Conservation (phyloP, 1,140 invertebrate genomes). For the Aplysia californica region DNA sequence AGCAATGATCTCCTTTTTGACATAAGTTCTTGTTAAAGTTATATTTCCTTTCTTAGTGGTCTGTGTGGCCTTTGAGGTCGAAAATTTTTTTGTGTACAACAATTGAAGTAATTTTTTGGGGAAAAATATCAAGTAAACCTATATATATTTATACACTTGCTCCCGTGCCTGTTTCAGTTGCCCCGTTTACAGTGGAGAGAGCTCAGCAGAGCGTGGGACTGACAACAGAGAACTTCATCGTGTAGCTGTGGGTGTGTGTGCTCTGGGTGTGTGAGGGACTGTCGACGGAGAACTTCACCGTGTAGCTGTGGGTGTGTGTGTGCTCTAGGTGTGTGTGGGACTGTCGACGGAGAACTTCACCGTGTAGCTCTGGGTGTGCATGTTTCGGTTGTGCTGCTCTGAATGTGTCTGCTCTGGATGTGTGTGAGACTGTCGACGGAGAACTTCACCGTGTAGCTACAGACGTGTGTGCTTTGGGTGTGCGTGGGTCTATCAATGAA, state of each 20-base stretch:
- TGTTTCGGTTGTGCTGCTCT: too few species aligned
- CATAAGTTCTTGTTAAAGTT: too few species aligned
- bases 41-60: too few species aligned
- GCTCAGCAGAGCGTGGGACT: slow-evolving; percentile 26
- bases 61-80: neutral
- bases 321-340: slow-evolving; percentile 17
- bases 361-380: neutral
- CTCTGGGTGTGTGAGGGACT: too few species aligned
- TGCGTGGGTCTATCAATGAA: too few species aligned
- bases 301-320: too few species aligned
- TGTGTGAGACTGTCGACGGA: slow-evolving; percentile 7
- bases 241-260: too few species aligned
- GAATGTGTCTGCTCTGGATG: too few species aligned
- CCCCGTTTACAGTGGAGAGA: slow-evolving; percentile 22
- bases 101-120: neutral
- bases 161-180: neutral
- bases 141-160: neutral
- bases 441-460: neutral
- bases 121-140: neutral
- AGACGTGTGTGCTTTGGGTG: too few species aligned
- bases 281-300: too few species aligned
- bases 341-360: neutral
- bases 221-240: neutral
- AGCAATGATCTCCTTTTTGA: too few species aligned
- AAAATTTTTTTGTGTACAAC: neutral